A percentile compares a stretch with the other conserved stretches of the same genome.
Conservation (phyloP, 37 sponge, comb jelly and placozoan genomes). For the Hexactinellida sp. region DNA sequence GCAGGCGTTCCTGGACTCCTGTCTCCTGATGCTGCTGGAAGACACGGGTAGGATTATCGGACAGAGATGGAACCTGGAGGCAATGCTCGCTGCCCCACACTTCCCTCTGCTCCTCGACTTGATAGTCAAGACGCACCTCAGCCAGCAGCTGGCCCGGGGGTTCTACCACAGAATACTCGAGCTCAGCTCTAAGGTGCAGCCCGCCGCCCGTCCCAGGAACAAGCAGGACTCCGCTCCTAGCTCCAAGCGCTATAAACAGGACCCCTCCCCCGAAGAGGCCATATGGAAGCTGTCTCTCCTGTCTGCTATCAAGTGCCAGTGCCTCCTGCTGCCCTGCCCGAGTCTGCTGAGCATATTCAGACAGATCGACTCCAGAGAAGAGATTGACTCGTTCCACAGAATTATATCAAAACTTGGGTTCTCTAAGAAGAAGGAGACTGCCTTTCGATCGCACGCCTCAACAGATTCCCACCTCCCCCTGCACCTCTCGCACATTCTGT, state of each 20-base stretch:
- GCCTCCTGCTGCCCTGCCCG: background rate
- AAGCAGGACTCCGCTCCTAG: background rate
- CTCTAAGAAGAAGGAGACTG: background rate
- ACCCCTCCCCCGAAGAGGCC: background rate
- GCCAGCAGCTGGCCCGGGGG: background rate
- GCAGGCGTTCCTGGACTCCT: background rate
- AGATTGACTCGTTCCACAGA: background rate
- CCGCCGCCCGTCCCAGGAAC: background rate
- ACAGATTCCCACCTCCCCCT: background rate
- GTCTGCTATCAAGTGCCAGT: background rate
- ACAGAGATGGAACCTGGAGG: background rate
- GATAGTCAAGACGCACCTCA: background rate
- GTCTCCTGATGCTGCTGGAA: background rate
- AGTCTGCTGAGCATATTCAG: background rate
- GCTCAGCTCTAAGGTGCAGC: background rate
- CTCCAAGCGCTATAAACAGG: background rate
- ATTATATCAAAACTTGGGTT: background rate
- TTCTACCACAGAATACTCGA: background rate
- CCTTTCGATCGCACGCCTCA: background rate
- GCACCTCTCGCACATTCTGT: background rate
- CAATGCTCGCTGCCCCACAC: background rate
- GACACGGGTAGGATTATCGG: background rate
- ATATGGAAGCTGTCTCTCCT: background rate
- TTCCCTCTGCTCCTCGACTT: background rate
- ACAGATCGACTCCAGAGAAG: conserved; percentile 6